Base-by-base conservation (phyloP, 2,888 invertebrate genomes). In the Vesta saturnalis region DNA sequence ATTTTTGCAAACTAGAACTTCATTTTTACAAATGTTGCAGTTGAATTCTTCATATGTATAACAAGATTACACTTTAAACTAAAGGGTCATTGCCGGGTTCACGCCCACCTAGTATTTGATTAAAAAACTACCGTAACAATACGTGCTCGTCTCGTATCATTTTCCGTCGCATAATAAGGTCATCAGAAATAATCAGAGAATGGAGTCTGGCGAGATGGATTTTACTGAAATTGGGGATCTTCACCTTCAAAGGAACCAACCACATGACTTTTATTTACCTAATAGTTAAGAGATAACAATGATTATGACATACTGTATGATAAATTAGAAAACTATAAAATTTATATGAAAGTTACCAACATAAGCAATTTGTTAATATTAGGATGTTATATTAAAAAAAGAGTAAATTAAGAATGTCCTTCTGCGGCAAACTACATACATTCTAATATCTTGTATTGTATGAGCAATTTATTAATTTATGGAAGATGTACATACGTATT, bases 401-500 rank as follows among this genome's bases (percentile, higher is more conserved):
- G 23, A 59, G 64, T 21, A 55, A 64, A 23, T 30, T 57, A 57
- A 63, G 46, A 69, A 55, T 58, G 67, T 70, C 67, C 67, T 70
- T 66, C 65, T 58, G 55, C 30, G 43, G 58, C 47, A 64, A 47
- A 22, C 56, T 52, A 43, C 22, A 60, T 59, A 61, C 65, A 62
- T 69, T 66, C 64, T 60, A 39, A 23, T 21, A 43, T 21, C 16
- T 18, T 39, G 64, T 46, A 43, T 59, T 61, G 58, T 43, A 56
- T 35, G 46, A 60, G 62, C 66, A 62, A 70, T 67, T 70, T 67
- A 64, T 66, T 66, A 66, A 70, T 70, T 72, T 60, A 67, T 59
- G 22, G 72, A 73, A 71, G 72, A 70, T 71, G 74, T 68, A 59
- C 72, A 63, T n/a, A n/a, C n/a, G n/a, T n/a, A n/a, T 55, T 39